phyloP scores from a whole-genome alignment of 2,113 vertebrate species.

The Mellivora capensis region DNA sequence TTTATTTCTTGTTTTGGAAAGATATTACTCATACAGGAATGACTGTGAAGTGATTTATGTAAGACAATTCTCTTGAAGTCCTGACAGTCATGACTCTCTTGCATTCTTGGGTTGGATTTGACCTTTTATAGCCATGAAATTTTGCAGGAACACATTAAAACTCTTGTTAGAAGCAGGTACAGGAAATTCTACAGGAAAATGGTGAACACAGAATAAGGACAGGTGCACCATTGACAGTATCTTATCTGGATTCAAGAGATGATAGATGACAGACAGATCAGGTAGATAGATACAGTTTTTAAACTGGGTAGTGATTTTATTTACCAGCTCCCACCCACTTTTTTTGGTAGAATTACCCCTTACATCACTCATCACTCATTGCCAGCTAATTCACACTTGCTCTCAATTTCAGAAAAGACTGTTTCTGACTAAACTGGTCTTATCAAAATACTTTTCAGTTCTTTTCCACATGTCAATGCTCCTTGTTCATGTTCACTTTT shows the following conservation, averaged over 20 bases:
- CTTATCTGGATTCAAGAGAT: background rate
- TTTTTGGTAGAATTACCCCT: background rate
- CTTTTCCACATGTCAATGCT: background rate
- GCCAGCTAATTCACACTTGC: background rate
- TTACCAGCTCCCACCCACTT: background rate
- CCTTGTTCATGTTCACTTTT: background rate
- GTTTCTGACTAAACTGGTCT: background rate
- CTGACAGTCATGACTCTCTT: background rate
- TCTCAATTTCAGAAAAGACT: slow-evolving; percentile 12
- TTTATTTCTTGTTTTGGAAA: slow-evolving; percentile 34
- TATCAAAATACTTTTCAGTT: background rate
- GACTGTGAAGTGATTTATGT: slow-evolving; percentile 12
- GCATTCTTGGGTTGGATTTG: slow-evolving; percentile 13
- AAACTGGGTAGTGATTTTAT: background rate
- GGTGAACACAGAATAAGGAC: background rate
- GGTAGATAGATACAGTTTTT: background rate
- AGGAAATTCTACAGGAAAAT: background rate
- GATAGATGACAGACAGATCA: background rate
- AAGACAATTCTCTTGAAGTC: slow-evolving; percentile 36
- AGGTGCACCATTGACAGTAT: background rate
- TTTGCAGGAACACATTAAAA: background rate
- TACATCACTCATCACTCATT: background rate
- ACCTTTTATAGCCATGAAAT: background rate
- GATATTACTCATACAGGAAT: background rate
- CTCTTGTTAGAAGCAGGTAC: background rate